These are phyloP conservation scores for Liparis tanakae DNA, from an alignment of 2,797 vertebrate genomes.

Conservation along the genomic window DNA sequence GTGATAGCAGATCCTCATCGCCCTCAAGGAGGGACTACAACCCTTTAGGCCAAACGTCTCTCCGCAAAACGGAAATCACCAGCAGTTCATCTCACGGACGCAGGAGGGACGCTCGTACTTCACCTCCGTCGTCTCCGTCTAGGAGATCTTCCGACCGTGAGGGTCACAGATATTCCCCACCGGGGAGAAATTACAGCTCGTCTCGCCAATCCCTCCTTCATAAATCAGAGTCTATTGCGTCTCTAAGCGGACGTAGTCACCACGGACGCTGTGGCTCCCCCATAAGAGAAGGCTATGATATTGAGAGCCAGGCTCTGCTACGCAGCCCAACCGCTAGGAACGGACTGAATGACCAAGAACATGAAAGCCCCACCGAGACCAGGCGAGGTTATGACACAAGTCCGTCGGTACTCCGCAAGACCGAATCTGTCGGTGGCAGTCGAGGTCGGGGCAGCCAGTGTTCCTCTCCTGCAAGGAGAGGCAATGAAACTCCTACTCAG, in stretches of 20 bases:
- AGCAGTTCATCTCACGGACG: conserved; percentile 38
- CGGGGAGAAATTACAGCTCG: conserved; percentile 60
- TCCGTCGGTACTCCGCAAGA: conserved; percentile 66
- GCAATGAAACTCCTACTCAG: conserved; percentile 47
- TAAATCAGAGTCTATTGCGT: conserved; percentile 72
- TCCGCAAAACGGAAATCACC: conserved; percentile 61
- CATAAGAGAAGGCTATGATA: conserved; percentile 81
- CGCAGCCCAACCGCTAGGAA: conserved; percentile 63
- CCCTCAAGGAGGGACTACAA: conserved; percentile 64
- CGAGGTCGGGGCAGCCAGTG: conserved; percentile 47
- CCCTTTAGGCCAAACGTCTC: conserved; percentile 47
- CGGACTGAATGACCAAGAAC: conserved; percentile 46
- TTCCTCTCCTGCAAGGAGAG: conserved; percentile 67
- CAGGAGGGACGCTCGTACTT: conserved; percentile 43
- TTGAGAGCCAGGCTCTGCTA: conserved; percentile 72
- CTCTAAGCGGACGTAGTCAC: conserved; percentile 63
- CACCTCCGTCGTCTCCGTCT: conserved; percentile 67
- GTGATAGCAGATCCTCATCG: conserved; percentile 62
- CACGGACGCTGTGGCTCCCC: conserved; percentile 79
- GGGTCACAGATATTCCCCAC: conserved; percentile 66
- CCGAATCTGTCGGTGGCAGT: conserved; percentile 36
- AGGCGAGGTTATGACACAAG: conserved; percentile 46
- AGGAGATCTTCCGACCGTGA: conserved; percentile 52
- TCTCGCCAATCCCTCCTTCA: conserved; percentile 56
- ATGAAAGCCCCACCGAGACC: conserved; percentile 28